phyloP scores from a whole-genome alignment of 2,113 vertebrate genomes.

The Prochilodus magdalenae region DNA sequence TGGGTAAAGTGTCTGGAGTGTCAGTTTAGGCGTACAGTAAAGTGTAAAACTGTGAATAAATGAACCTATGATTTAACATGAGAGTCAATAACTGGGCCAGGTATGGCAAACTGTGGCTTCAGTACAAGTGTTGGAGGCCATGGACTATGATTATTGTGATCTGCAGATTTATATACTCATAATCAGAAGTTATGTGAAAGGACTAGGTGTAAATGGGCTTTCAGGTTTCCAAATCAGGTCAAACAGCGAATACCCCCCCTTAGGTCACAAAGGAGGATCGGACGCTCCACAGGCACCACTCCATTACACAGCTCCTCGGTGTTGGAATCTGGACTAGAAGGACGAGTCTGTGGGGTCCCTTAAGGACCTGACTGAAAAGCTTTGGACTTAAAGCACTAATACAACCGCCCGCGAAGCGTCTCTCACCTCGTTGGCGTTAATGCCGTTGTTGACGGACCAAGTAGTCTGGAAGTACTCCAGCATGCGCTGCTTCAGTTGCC shows the following conservation, averaged over 20 bases:
- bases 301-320: background rate
- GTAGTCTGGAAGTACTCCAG: constrained; percentile 97
- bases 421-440: constrained; percentile 91
- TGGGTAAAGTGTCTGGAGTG: too few relatives aligned
- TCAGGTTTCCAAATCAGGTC: background rate
- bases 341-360: background rate
- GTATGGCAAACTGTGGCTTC: too few relatives aligned
- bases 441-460: constrained; percentile 97
- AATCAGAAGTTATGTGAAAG: background rate
- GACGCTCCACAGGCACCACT: background rate
- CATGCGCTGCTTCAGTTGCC: constrained; percentile 95
- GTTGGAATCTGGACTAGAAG: background rate
- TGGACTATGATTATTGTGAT: too few relatives aligned
- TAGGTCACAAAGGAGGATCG: background rate
- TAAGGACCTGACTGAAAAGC: background rate
- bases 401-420: too few relatives aligned
- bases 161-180: too few relatives aligned
- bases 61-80: too few relatives aligned
- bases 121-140: too few relatives aligned
- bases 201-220: background rate
- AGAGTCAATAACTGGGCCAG: too few relatives aligned
- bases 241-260: background rate
- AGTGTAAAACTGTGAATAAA: too few relatives aligned
- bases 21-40: too few relatives aligned
- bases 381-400: background rate